Evolutionary conservation across 2,888 invertebrate species (phyloP).

Genomic region (Flexamia atlantica): DNA sequence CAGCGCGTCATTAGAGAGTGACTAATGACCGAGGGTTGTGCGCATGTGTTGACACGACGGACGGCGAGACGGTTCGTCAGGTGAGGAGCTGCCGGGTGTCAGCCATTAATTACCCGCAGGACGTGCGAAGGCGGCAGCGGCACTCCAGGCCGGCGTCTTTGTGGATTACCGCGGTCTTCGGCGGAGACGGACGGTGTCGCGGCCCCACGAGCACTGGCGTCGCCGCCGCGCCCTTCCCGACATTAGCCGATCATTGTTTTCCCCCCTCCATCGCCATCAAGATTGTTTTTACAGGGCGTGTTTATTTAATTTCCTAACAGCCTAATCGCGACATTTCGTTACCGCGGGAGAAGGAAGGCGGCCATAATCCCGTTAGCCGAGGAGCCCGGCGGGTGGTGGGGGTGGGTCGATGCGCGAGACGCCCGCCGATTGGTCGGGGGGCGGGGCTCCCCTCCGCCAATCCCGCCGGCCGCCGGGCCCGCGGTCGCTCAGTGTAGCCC

Average conservation of each 20-base stretch:
- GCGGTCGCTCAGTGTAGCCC: constrained; percentile 62
- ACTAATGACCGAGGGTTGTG: constrained; percentile 29
- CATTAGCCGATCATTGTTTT: constrained; percentile 63
- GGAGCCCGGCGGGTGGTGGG: constrained; percentile 63
- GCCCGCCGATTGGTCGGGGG: constrained; percentile 44
- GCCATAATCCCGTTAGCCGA: constrained; percentile 62
- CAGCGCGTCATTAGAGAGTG: constrained; percentile 21
- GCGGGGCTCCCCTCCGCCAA: constrained; percentile 55
- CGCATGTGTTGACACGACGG: constrained; percentile 5
- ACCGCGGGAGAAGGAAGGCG: constrained; percentile 61
- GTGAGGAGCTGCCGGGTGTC: constrained; percentile 2
- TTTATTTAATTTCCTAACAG: constrained; percentile 65
- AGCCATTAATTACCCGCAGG: constrained; percentile 2
- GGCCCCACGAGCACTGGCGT: constrained; percentile 46
- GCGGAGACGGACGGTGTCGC: constrained; percentile 48
- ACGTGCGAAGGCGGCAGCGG: neutral
- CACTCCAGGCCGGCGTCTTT: constrained; percentile 40
- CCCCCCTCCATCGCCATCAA: constrained; percentile 61
- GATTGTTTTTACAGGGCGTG: constrained; percentile 64
- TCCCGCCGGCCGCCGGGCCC: constrained; percentile 29
- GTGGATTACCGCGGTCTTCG: constrained; percentile 56
- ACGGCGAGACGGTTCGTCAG: neutral
- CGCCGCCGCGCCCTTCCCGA: constrained; percentile 45
- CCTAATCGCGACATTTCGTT: constrained; percentile 63
- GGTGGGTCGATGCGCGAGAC: constrained; percentile 57